Evolutionary conservation across 2,113 vertebrate species (phyloP).

Genomic region (Arothron firmamentum): DNA sequence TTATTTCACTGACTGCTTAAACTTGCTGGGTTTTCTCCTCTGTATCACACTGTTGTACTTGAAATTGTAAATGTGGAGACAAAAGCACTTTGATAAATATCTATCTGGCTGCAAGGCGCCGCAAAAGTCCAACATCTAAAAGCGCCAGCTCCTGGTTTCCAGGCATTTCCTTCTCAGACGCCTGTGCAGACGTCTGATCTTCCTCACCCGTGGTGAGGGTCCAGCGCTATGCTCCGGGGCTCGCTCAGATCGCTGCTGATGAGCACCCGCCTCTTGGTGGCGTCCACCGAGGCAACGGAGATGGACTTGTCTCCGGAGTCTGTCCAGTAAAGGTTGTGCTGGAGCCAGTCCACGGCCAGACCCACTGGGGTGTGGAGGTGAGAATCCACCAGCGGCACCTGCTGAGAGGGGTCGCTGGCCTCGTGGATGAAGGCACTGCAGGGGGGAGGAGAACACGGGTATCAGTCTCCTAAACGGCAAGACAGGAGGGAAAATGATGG

Average conservation of each 20-base stretch:
- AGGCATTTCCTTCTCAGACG: not conserved
- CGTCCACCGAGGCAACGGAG: conserved; percentile 89
- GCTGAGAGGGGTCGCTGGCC: conserved; percentile 84
- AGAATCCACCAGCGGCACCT: conserved; percentile 83
- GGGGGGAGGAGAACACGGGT: conserved; percentile 26
- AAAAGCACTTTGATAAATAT: too few species aligned
- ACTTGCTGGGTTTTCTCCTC: too few species aligned
- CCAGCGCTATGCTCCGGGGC: conserved; percentile 89
- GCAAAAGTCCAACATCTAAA: too few species aligned
- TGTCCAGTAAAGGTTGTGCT: conserved; percentile 97
- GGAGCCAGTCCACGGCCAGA: conserved; percentile 94
- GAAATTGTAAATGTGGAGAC: too few species aligned
- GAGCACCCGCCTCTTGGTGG: conserved; percentile 84
- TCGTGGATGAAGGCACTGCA: conserved; percentile 90
- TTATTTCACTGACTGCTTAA: conserved; percentile 1
- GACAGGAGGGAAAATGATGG: not conserved
- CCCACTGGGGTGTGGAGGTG: conserved; percentile 88
- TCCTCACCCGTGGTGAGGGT: conserved; percentile 85
- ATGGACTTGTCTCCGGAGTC: conserved; percentile 93
- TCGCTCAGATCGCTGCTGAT: conserved; percentile 87
- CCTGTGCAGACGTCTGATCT: not conserved
- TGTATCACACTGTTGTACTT: too few species aligned
- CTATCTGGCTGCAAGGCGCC: too few species aligned
- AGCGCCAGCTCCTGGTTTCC: too few species aligned
- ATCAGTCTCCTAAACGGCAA: not conserved